Conservation (phyloP, 2,888 invertebrate genomes). For the Pocota personata region DNA sequence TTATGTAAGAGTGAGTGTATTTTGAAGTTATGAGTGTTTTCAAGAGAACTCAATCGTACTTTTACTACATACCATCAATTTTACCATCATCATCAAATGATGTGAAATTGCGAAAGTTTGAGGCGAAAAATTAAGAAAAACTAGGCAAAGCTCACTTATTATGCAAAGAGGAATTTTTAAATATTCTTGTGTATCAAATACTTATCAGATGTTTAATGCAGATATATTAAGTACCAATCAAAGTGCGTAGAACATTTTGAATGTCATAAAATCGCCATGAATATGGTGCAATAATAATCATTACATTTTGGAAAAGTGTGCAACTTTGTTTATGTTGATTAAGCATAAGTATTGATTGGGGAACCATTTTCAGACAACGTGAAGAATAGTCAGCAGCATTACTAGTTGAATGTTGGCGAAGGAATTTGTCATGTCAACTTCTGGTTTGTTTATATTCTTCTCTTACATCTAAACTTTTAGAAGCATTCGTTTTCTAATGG, state of each 20-base stretch:
- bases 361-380: too few relatives aligned
- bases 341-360: too few relatives aligned
- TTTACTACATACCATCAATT: not conserved
- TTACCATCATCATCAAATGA: conserved; percentile 8
- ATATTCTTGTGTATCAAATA: not conserved
- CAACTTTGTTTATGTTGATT: too few relatives aligned
- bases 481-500: not conserved
- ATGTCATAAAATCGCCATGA: too few relatives aligned
- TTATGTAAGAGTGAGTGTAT: not conserved
- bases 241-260: not conserved
- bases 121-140: not conserved
- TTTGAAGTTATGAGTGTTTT: not conserved
- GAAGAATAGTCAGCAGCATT: too few relatives aligned
- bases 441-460: too few relatives aligned
- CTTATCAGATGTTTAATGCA: not conserved
- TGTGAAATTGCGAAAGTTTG: conserved; percentile 10
- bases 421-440: too few relatives aligned
- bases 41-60: not conserved
- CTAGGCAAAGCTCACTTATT: not conserved
- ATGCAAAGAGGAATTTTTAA: not conserved
- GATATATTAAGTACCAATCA: too few relatives aligned
- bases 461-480: too few relatives aligned
- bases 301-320: too few relatives aligned
- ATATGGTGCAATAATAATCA: too few relatives aligned
- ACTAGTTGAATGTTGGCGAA: too few relatives aligned